phyloP scores from a whole-genome alignment of 1,140 invertebrate genomes.

The Bombus waltoni region DNA sequence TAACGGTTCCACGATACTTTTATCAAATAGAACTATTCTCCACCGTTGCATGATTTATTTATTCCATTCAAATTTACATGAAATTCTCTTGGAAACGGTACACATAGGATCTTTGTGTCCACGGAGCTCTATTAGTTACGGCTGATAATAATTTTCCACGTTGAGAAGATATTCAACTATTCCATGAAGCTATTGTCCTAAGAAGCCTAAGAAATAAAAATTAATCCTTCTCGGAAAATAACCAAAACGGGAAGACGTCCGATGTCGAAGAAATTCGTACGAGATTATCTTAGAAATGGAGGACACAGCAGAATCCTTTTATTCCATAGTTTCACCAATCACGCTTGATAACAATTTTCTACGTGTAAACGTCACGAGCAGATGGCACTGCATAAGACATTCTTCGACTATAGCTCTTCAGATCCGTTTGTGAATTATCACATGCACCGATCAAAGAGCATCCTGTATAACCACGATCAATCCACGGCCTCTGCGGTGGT shows the following conservation, averaged over 20 bases:
- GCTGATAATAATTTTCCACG: no score
- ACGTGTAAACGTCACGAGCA: no score
- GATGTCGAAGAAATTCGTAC: background rate
- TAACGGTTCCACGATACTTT: background rate
- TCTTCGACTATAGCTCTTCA: background rate
- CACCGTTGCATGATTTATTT: no score
- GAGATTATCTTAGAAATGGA: background rate
- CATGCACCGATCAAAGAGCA: slow-evolving; percentile 46
- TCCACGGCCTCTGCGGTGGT: slow-evolving; percentile 35
- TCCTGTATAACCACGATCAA: slow-evolving; percentile 21
- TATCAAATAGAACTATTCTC: no score
- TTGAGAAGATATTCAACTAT: background rate
- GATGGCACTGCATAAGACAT: background rate
- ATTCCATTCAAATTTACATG: no score
- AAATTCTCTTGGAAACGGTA: no score
- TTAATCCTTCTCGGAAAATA: background rate
- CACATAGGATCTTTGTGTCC: no score
- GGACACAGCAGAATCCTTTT: background rate
- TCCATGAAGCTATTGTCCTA: background rate
- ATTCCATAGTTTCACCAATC: background rate
- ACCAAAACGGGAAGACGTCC: background rate
- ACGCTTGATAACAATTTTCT: background rate
- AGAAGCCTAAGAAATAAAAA: background rate
- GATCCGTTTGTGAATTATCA: slow-evolving; percentile 47
- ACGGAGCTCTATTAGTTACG: no score